These are phyloP conservation scores for Dipodomys ordii DNA, from an alignment of 2,113 vertebrate genomes.

Conservation along the genomic window DNA sequence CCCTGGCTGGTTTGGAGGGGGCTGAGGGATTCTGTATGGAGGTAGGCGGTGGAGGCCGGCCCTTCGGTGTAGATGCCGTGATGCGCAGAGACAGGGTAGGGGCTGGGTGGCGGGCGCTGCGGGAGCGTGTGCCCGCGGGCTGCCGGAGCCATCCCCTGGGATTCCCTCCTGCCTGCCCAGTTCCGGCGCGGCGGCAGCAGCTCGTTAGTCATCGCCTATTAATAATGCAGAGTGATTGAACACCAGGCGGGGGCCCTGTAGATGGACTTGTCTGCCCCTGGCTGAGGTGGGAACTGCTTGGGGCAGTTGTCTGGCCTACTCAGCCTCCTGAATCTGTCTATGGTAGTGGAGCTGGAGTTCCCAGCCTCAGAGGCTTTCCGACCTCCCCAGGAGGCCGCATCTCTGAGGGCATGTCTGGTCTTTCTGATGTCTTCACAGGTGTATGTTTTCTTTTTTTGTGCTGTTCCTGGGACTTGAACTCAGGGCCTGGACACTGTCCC, in stretches of 20 bases:
- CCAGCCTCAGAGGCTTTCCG: too few species aligned
- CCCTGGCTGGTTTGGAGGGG: not conserved
- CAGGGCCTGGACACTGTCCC: too few species aligned
- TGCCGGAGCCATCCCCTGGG: slow-evolving; percentile 67
- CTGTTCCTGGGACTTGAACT: too few species aligned
- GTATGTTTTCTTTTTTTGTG: not conserved
- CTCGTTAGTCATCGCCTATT: slow-evolving; percentile 80
- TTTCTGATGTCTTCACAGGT: not conserved
- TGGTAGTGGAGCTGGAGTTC: too few species aligned
- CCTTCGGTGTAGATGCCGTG: not conserved
- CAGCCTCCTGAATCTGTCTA: not conserved
- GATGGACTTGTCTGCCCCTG: slow-evolving; percentile 67
- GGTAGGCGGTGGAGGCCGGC: not conserved
- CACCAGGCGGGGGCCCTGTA: slow-evolving; percentile 64
- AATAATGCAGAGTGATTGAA: slow-evolving; percentile 78
- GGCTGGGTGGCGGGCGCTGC: too few species aligned
- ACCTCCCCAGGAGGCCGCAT: not conserved
- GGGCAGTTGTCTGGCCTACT: slow-evolving; percentile 44
- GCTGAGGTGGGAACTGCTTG: not conserved
- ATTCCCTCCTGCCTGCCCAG: slow-evolving; percentile 62
- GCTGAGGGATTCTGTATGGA: not conserved
- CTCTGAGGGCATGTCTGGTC: not conserved
- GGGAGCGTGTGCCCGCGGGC: not conserved
- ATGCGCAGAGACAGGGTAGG: not conserved
- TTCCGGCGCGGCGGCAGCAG: slow-evolving; percentile 40